Percentiles rank a stretch among this genome's conserved stretches.
Conservation (phyloP, 2,888 invertebrate species). For the Lumbricus terrestris region DNA sequence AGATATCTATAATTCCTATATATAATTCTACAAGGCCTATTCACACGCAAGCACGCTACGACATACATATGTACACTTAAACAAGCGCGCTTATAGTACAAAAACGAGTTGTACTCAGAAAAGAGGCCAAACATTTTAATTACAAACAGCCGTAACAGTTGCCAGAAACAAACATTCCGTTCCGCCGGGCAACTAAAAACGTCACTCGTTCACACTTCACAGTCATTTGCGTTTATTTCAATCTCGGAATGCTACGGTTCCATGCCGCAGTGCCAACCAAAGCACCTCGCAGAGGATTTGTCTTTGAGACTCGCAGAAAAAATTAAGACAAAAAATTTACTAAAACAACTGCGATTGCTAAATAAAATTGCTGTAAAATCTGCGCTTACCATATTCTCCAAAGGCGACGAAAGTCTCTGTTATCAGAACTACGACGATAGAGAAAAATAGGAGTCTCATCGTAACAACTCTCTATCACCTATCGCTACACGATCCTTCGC, state of each 20-base stretch:
- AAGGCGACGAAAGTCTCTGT: not conserved
- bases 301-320: not conserved
- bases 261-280: not conserved
- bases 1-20: no score
- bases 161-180: no score
- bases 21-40: no score
- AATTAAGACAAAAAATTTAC: not conserved
- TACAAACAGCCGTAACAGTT: not conserved
- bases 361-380: not conserved
- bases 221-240: not conserved
- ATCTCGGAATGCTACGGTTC: not conserved
- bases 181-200: not conserved
- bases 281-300: not conserved
- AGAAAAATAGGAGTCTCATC: not conserved
- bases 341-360: not conserved
- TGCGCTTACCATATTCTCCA: not conserved
- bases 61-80: no score
- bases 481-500: not conserved
- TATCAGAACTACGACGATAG: not conserved
- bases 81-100: no score
- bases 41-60: no score
- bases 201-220: not conserved
- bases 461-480: not conserved
- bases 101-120: not conserved
- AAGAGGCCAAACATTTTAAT: not conserved